Conservation (phyloP, 1,140 invertebrate genomes). For the Drosophila pandora region DNA sequence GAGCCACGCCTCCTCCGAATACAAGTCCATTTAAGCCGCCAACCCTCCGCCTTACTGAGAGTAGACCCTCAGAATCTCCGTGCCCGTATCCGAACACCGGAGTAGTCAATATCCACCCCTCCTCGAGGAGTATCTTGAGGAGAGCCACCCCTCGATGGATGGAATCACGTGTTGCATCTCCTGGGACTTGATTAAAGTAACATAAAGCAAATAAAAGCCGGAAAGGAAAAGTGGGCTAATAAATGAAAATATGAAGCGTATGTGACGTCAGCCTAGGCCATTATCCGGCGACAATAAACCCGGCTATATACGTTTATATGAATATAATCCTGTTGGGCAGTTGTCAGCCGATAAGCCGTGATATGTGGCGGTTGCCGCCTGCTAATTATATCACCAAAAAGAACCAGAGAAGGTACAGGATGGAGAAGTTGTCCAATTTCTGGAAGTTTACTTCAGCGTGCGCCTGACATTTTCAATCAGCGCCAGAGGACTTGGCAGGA, state of each 20-base stretch:
- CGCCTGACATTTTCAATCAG: conserved; percentile 78
- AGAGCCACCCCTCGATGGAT: conserved; percentile 44
- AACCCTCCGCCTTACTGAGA: not conserved
- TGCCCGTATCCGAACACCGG: not conserved
- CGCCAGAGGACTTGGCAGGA: conserved; percentile 21
- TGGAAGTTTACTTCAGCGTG: conserved; percentile 55
- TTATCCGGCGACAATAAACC: conserved; percentile 31
- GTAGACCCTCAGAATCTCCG: conserved; percentile 6
- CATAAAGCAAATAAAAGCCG: conserved; percentile 78
- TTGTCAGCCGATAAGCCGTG: conserved; percentile 41
- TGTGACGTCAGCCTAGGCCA: conserved; percentile 39
- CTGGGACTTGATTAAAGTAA: conserved; percentile 80
- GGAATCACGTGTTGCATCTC: conserved; percentile 83
- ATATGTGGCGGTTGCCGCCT: conserved; percentile 48
- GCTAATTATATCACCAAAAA: conserved; percentile 62
- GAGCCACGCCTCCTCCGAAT: conserved; percentile 42
- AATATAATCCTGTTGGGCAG: conserved; percentile 24
- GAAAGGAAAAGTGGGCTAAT: conserved; percentile 68
- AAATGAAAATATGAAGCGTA: conserved; percentile 80
- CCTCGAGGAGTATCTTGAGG: conserved; percentile 1
- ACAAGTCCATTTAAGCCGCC: conserved; percentile 6
- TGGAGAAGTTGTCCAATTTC: conserved; percentile 17
- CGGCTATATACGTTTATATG: conserved; percentile 10
- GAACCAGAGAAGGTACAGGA: not conserved
- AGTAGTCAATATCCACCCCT: conserved; percentile 8